phyloP scores from a whole-genome alignment of 2,888 invertebrate genomes.

The Orthonychiurus folsomi region DNA sequence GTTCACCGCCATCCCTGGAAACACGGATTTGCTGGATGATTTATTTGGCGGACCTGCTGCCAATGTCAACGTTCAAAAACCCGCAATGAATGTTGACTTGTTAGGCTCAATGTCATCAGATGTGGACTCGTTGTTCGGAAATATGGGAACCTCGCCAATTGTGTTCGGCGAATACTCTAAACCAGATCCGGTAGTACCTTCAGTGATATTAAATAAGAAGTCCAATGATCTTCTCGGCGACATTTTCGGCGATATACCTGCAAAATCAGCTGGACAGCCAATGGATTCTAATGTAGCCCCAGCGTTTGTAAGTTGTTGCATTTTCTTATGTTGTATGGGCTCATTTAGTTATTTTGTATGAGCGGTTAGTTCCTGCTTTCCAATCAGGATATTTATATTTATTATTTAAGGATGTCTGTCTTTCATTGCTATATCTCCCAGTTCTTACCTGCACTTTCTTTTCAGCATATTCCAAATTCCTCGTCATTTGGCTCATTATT shows the following conservation, averaged over 20 bases:
- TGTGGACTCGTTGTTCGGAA: background rate
- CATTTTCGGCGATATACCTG: constrained; percentile 1
- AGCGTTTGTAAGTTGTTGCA: background rate
- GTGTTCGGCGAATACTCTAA: background rate
- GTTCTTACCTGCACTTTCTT: too few species aligned
- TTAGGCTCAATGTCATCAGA: background rate
- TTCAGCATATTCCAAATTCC: constrained; percentile 6
- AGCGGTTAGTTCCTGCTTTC: too few species aligned
- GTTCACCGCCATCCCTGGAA: too few species aligned
- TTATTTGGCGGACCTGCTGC: constrained; percentile 21
- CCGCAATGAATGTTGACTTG: background rate
- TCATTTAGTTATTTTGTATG: too few species aligned
- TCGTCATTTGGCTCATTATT: constrained; percentile 12
- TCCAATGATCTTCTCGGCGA: background rate
- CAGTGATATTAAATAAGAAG: background rate
- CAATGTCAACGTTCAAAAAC: background rate
- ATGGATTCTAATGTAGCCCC: background rate
- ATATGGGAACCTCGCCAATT: background rate
- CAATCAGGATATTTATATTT: too few species aligned
- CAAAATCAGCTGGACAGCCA: background rate
- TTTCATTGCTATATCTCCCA: too few species aligned
- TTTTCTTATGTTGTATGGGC: too few species aligned
- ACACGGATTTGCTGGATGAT: constrained; percentile 29
- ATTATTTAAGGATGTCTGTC: too few species aligned
- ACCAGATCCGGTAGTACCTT: background rate